Percentiles rank a stretch among this genome's conserved stretches.
phyloP scores from a whole-genome alignment of 2,797 vertebrate species.

The Periophthalmus magnuspinnatus region DNA sequence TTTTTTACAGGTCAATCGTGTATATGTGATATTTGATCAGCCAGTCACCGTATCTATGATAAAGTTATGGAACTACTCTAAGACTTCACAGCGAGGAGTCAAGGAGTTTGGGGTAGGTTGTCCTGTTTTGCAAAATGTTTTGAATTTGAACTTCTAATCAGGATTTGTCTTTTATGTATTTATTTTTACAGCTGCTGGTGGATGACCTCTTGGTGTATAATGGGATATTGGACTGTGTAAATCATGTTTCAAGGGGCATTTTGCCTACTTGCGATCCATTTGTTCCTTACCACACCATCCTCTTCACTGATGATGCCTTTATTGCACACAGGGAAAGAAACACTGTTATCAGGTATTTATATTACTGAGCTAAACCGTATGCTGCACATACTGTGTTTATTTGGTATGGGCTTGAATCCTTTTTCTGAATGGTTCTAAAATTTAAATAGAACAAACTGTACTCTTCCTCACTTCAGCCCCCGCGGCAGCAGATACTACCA shows the following conservation, averaged over 20 bases:
- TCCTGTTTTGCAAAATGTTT: neutral
- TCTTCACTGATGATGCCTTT: conserved; percentile 86
- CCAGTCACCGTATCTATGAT: conserved; percentile 95
- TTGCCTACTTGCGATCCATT: conserved; percentile 88
- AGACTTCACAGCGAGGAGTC: conserved; percentile 92
- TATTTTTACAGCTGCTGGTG: conserved; percentile 84
- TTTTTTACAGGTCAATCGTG: conserved; percentile 87
- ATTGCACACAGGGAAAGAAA: conserved; percentile 82
- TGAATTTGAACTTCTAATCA: neutral
- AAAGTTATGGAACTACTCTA: conserved; percentile 97
- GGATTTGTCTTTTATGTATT: conserved; percentile 26
- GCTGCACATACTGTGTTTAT: neutral
- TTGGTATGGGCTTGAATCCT: neutral
- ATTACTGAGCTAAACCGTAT: neutral
- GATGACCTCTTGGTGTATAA: conserved; percentile 97
- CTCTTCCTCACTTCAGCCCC: conserved; percentile 71
- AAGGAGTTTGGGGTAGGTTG: conserved; percentile 93
- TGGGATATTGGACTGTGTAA: conserved; percentile 87
- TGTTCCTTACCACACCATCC: conserved; percentile 91
- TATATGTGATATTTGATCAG: conserved; percentile 95
- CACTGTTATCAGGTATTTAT: conserved; percentile 83
- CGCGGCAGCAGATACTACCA: conserved; percentile 56
- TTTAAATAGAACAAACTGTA: conserved; percentile 28
- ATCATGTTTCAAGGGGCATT: conserved; percentile 81
- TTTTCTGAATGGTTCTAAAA: conserved; percentile 4